phyloP scores from a whole-genome alignment of 2,888 invertebrate genomes.

The Coelinius sp. region DNA sequence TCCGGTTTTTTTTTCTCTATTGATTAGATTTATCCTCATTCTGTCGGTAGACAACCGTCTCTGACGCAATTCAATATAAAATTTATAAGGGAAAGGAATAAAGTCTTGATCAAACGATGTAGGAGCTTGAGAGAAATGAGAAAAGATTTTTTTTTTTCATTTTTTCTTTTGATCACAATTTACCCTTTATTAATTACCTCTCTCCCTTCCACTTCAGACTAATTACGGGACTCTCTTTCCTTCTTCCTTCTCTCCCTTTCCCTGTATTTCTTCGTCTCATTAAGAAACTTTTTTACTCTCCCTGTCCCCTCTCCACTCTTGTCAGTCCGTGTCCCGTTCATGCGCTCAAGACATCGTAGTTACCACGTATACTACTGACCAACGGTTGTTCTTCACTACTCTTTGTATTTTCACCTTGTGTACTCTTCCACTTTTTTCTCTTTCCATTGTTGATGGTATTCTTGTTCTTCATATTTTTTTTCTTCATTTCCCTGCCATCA shows the following conservation, averaged over 20 bases:
- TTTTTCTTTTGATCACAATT: slow-evolving; percentile 11
- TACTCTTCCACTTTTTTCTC: not conserved
- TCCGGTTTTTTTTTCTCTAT: not conserved
- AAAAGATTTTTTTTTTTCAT: not conserved
- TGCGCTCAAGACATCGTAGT: slow-evolving; percentile 6
- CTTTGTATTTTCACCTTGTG: not conserved
- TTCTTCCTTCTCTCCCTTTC: not conserved
- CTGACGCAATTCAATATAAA: not conserved
- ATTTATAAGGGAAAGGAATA: not conserved
- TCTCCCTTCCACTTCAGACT: not conserved
- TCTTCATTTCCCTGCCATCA: not conserved
- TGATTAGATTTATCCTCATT: not conserved
- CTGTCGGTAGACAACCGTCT: not conserved
- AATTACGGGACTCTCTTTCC: not conserved
- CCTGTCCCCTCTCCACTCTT: not conserved
- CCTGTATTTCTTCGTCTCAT: slow-evolving; percentile 1
- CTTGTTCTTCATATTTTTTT: not conserved
- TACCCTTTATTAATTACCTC: slow-evolving; percentile 5
- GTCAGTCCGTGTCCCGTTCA: not conserved
- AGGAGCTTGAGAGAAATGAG: not conserved
- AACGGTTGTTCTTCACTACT: slow-evolving; percentile 12
- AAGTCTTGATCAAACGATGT: not conserved
- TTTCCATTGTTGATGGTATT: slow-evolving; percentile 4
- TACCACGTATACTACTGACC: slow-evolving; percentile 1
- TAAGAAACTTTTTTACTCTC: slow-evolving; percentile 3